phyloP scores from a whole-genome alignment of 2,888 invertebrate species.

The Ernsta delagoae region DNA sequence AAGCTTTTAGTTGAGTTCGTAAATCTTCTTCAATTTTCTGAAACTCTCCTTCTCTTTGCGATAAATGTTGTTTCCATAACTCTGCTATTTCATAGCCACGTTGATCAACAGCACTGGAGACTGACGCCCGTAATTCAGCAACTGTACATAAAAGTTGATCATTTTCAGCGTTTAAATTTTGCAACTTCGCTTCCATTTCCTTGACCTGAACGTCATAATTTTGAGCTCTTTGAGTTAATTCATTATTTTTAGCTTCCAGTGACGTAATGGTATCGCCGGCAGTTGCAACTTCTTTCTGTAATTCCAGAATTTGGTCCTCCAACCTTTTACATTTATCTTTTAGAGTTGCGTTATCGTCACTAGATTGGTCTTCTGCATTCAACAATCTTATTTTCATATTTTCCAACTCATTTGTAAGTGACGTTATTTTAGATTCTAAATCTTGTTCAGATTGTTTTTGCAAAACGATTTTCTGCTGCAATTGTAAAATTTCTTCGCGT shows the following conservation, averaged over 20 bases:
- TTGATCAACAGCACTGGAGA: constrained; percentile 86
- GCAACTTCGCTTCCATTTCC: constrained; percentile 63
- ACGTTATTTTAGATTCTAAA: constrained; percentile 46
- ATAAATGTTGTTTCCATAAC: constrained; percentile 88
- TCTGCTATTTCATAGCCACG: constrained; percentile 88
- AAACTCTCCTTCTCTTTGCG: constrained; percentile 87
- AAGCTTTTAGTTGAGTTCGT: constrained; percentile 76
- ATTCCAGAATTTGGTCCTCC: constrained; percentile 47
- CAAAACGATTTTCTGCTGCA: constrained; percentile 54
- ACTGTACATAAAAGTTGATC: constrained; percentile 74
- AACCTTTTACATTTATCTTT: constrained; percentile 61
- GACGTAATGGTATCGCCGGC: constrained; percentile 68
- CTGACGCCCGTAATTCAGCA: constrained; percentile 73
- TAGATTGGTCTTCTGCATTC: constrained; percentile 21
- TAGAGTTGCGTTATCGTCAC: constrained; percentile 47
- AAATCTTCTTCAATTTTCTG: constrained; percentile 79
- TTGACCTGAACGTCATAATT: constrained; percentile 56
- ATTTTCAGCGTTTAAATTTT: constrained; percentile 72
- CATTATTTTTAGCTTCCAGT: constrained; percentile 55
- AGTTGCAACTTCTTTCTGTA: constrained; percentile 56
- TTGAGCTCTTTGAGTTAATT: constrained; percentile 48
- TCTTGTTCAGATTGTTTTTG: constrained; percentile 49
- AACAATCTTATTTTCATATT: constrained; percentile 36
- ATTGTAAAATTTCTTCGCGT: constrained; percentile 47
- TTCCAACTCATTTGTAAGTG: constrained; percentile 56